Conservation (phyloP, 1,140 invertebrate species). For the Bombus pyrosoma region DNA sequence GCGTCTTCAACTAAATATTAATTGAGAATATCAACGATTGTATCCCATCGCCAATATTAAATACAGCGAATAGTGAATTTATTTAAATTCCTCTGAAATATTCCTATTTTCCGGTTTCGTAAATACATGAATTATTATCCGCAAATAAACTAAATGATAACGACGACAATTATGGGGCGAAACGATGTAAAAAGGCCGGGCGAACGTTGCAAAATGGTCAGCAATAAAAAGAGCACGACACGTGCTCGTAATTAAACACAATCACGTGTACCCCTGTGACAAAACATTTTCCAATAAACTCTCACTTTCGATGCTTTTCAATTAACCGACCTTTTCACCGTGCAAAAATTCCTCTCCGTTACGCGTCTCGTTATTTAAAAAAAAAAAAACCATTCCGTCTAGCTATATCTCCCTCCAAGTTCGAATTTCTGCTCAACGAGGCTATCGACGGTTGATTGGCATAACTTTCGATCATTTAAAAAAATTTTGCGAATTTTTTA, state of each 20-base stretch:
- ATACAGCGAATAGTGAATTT: background rate
- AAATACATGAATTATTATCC: background rate
- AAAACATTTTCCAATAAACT: conserved; percentile 19
- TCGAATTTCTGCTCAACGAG: background rate
- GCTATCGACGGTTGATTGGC: background rate
- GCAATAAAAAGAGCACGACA: background rate
- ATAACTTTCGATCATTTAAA: background rate
- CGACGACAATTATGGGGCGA: background rate
- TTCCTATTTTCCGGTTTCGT: background rate
- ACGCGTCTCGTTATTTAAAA: background rate
- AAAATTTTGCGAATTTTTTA: background rate
- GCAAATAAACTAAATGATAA: background rate
- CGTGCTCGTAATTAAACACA: conserved; percentile 22
- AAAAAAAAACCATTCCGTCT: background rate
- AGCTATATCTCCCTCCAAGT: background rate
- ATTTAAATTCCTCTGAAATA: background rate
- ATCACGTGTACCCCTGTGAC: conserved; percentile 12
- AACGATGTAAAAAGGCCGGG: background rate
- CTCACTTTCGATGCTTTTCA: conserved; percentile 9
- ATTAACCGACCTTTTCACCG: conserved; percentile 11
- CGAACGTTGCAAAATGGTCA: background rate
- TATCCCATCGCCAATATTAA: background rate
- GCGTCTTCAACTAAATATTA: too few species aligned
- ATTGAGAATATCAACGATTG: too few species aligned
- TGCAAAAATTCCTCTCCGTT: conserved; percentile 16